phyloP scores from a whole-genome alignment of 2,888 invertebrate species.

The Exephanes ischioxanthus region DNA sequence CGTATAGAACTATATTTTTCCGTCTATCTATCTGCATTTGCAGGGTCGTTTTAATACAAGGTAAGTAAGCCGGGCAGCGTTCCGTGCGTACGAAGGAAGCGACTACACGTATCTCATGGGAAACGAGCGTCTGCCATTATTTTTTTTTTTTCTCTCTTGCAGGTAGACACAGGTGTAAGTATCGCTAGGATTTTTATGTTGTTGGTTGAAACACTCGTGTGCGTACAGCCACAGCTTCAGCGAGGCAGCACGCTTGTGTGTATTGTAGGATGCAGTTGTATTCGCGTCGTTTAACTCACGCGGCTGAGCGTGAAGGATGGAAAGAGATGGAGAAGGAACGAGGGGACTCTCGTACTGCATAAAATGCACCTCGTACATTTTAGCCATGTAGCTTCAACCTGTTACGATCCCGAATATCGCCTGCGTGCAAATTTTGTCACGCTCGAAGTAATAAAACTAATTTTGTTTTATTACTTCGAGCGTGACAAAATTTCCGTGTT shows the following conservation, averaged over 20 bases:
- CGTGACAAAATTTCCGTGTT: neutral
- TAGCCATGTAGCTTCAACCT: constrained; percentile 44
- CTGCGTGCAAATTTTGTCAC: neutral
- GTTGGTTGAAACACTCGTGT: neutral
- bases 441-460: too few relatives aligned
- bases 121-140: constrained; percentile 12
- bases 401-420: constrained; percentile 33
- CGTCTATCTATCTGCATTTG: too few relatives aligned
- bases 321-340: constrained; percentile 46
- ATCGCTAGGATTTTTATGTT: neutral
- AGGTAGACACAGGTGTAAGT: neutral
- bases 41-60: too few relatives aligned
- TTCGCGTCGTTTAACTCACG: constrained; percentile 73
- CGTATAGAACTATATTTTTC: too few relatives aligned
- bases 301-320: constrained; percentile 78
- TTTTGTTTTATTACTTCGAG: neutral
- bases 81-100: too few relatives aligned
- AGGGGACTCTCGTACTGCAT: constrained; percentile 42
- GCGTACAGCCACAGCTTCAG: neutral
- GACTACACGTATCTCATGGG: too few relatives aligned
- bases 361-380: constrained; percentile 45
- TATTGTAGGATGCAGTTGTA: constrained; percentile 35
- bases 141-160: constrained; percentile 19
- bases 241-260: neutral
- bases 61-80: too few relatives aligned